A percentile compares a stretch with the other conserved stretches of the same genome.
These are phyloP conservation scores for Hippolais icterina DNA, from an alignment of 2,113 vertebrate species.

Conservation along the genomic window DNA sequence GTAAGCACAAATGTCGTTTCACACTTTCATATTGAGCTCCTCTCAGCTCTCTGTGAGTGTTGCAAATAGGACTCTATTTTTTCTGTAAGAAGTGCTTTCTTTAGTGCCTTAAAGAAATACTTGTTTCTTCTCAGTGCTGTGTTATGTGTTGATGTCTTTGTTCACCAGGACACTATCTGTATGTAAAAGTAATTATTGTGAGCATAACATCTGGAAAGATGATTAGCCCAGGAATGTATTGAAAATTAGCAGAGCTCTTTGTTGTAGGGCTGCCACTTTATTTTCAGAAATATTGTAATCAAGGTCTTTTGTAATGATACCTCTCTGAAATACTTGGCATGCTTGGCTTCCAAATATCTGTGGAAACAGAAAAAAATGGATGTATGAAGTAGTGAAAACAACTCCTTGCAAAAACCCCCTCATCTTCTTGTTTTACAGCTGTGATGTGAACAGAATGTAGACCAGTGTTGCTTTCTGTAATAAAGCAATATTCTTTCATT, in stretches of 20 bases:
- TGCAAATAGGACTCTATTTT: neutral
- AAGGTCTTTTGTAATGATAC: neutral
- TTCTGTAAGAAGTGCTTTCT: neutral
- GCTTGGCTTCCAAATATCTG: neutral
- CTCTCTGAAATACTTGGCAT: neutral
- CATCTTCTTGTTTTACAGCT: neutral
- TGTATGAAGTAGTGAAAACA: neutral
- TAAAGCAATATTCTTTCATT: neutral
- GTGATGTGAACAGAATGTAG: neutral
- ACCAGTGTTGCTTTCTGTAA: neutral
- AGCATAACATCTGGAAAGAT: neutral
- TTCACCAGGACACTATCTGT: neutral
- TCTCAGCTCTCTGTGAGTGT: neutral
- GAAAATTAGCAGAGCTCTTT: neutral
- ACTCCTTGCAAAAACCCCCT: accelerated
- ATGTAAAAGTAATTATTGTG: neutral
- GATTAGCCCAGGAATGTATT: neutral
- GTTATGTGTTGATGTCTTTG: neutral
- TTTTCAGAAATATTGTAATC: neutral
- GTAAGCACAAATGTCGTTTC: neutral
- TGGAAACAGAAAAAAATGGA: neutral
- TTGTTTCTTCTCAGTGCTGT: neutral
- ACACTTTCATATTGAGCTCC: neutral
- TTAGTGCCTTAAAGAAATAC: neutral
- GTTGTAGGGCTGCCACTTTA: neutral